These are phyloP conservation scores for Colaptes auratus DNA, from an alignment of 2,113 vertebrate species.

Conservation along the genomic window DNA sequence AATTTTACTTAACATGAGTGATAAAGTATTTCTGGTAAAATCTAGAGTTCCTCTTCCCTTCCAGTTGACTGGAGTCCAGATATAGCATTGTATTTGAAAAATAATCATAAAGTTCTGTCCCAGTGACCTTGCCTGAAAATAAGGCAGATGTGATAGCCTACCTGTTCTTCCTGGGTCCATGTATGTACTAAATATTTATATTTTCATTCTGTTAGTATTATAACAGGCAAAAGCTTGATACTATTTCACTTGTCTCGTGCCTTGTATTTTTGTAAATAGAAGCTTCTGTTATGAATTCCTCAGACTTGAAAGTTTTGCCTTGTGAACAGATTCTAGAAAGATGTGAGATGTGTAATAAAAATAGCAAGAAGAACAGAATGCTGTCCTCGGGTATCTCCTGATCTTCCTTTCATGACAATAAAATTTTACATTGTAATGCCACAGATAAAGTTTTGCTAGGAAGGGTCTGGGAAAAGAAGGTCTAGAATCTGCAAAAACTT, in stretches of 20 bases:
- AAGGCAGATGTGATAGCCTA: background rate
- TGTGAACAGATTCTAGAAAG: background rate
- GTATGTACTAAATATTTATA: background rate
- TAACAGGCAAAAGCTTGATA: background rate
- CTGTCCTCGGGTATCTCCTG: background rate
- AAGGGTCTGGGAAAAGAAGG: background rate
- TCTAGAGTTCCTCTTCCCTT: background rate
- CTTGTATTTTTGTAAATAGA: background rate
- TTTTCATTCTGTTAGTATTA: background rate
- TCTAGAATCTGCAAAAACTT: background rate
- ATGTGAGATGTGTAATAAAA: background rate
- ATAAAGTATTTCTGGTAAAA: background rate
- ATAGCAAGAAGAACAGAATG: background rate
- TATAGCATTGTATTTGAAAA: background rate
- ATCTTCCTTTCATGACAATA: background rate
- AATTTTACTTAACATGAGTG: background rate
- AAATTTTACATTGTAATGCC: background rate
- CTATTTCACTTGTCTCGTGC: background rate
- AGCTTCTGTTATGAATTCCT: conserved; percentile 21
- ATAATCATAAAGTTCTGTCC: background rate
- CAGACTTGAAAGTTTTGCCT: background rate
- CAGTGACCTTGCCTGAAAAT: background rate
- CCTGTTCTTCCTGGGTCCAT: background rate
- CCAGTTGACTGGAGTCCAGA: background rate
- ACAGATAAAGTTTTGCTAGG: background rate